Evolutionary conservation across 2,797 vertebrate species (phyloP).

Genomic region (Tenualosa ilisha): DNA sequence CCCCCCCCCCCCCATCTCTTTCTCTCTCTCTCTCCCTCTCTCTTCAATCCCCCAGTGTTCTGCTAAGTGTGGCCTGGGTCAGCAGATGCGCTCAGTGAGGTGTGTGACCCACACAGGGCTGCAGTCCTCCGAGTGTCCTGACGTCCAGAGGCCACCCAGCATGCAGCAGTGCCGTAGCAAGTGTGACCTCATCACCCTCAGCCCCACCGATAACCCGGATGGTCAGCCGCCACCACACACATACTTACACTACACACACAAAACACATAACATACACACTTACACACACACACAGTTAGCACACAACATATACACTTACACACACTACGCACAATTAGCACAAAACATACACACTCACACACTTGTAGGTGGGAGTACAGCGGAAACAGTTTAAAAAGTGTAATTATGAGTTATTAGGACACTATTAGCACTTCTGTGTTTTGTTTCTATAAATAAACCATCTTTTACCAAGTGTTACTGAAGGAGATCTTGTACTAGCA

Average conservation of each 20-base stretch:
- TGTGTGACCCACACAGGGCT: conserved; percentile 87
- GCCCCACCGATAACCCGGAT: conserved; percentile 87
- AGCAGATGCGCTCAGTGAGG: conserved; percentile 88
- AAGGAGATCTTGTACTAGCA: no score
- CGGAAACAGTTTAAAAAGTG: no score
- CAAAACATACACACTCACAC: not conserved
- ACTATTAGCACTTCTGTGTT: no score
- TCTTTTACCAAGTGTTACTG: no score
- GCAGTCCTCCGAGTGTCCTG: conserved; percentile 84
- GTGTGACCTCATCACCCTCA: conserved; percentile 73
- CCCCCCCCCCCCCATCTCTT: not conserved
- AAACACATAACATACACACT: not conserved
- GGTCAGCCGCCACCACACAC: conserved; percentile 70
- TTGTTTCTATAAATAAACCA: no score
- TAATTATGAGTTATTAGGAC: no score
- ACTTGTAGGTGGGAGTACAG: not conserved
- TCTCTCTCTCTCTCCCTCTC: not conserved
- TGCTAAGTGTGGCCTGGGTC: conserved; percentile 87
- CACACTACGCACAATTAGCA: not conserved
- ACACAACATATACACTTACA: no score
- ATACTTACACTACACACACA: not conserved
- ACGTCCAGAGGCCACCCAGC: conserved; percentile 78
- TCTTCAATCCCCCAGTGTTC: conserved; percentile 82
- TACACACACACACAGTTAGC: not conserved
- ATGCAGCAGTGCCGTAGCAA: conserved; percentile 93